phyloP scores from a whole-genome alignment of 2,888 invertebrate genomes.

The Synanthedon tipuliformis region DNA sequence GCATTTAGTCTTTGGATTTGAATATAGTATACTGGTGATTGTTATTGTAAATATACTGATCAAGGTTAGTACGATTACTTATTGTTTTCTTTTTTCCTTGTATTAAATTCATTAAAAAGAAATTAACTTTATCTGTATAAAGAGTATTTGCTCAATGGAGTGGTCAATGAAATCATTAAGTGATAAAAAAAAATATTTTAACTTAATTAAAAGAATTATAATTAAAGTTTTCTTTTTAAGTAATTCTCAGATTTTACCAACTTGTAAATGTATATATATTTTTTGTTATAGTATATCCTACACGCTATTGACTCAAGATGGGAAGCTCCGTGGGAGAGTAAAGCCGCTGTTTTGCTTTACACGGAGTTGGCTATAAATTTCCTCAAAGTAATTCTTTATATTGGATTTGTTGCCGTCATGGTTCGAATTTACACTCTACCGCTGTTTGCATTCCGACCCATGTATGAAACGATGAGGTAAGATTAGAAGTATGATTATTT shows the following conservation, averaged over 20 bases:
- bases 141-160: not conserved
- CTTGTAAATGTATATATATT: not conserved
- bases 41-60: conserved; percentile 92
- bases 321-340: conserved; percentile 99
- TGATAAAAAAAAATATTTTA: not conserved
- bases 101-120: not conserved
- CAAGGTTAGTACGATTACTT: conserved; percentile 77
- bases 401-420: conserved; percentile 95
- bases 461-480: conserved; percentile 97
- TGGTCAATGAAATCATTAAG: not conserved
- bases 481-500: conserved; percentile 8
- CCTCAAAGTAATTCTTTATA: conserved; percentile 86
- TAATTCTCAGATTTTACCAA: too few relatives aligned
- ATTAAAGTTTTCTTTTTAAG: not conserved
- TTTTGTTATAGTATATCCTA: conserved; percentile 48
- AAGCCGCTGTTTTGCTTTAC: conserved; percentile 96
- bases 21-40: conserved; percentile 96
- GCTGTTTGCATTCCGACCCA: conserved; percentile 97
- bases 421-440: conserved; percentile 97
- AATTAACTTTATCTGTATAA: not conserved
- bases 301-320: conserved; percentile 91
- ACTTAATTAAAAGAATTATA: not conserved
- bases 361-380: conserved; percentile 95
- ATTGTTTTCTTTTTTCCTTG: not conserved
- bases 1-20: conserved; percentile 98